phyloP scores from a whole-genome alignment of 2,888 invertebrate genomes.

The Lingula anatina region DNA sequence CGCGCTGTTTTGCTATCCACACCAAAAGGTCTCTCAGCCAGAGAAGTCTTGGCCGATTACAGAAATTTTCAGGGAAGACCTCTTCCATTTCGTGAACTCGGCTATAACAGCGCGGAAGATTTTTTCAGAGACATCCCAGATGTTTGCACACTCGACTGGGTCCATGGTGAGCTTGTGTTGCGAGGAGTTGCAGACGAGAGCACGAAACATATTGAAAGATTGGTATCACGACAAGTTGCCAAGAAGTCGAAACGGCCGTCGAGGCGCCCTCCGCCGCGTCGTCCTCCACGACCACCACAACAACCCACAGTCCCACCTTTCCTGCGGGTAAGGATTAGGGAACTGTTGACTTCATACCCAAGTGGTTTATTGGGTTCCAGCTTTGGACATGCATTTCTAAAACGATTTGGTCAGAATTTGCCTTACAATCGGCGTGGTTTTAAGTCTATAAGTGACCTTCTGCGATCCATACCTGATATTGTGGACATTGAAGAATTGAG shows the following conservation, averaged over 20 bases:
- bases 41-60: constrained; percentile 27
- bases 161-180: constrained; percentile 22
- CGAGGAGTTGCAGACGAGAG: constrained; percentile 23
- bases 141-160: constrained; percentile 19
- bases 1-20: constrained; percentile 30
- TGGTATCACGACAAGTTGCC: constrained; percentile 27
- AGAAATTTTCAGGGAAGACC: constrained; percentile 22
- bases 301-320: constrained; percentile 6
- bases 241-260: neutral
- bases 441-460: constrained; percentile 17
- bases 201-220: constrained; percentile 29
- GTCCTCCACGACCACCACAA: neutral
- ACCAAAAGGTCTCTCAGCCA: constrained; percentile 26
- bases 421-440: constrained; percentile 21
- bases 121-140: constrained; percentile 27
- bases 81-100: constrained; percentile 24
- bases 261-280: neutral
- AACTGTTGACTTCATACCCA: constrained; percentile 19
- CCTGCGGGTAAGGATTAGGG: constrained; percentile 17
- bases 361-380: constrained; percentile 19
- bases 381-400: constrained; percentile 21
- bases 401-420: constrained; percentile 20
- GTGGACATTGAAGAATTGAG: constrained; percentile 15
- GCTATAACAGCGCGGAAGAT: constrained; percentile 25
- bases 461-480: constrained; percentile 19